phyloP scores from a whole-genome alignment of 1,140 invertebrate species.

The Tyrophagus putrescentiae region DNA sequence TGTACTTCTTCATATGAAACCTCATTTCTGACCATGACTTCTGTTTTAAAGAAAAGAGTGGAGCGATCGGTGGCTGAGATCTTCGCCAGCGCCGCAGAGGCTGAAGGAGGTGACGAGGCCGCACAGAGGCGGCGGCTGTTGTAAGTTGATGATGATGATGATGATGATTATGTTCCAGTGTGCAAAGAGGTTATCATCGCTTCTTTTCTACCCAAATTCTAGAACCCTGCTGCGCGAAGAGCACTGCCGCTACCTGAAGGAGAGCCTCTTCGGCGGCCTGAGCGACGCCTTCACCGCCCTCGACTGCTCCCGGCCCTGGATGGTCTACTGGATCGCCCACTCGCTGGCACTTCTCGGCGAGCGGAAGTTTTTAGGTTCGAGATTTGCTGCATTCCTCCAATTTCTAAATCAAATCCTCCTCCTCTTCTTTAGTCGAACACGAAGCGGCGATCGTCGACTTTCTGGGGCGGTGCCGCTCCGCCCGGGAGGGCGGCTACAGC shows the following conservation, averaged over 20 bases:
- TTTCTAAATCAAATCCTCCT: conserved; percentile 1
- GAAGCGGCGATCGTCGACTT: conserved; percentile 34
- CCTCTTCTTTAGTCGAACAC: conserved; percentile 10
- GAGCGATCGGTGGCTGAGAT: conserved; percentile 30
- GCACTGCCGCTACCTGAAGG: conserved; percentile 52
- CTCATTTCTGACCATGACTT: neutral
- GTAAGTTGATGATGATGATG: conserved; percentile 38
- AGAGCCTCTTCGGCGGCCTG: conserved; percentile 40
- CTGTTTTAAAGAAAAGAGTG: conserved; percentile 13
- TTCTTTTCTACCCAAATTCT: neutral
- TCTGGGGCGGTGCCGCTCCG: conserved; percentile 53
- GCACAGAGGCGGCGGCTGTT: conserved; percentile 41
- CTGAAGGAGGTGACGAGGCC: conserved; percentile 48
- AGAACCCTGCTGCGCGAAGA: conserved; percentile 41
- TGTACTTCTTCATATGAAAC: neutral
- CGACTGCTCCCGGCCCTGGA: conserved; percentile 85
- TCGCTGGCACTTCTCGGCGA: conserved; percentile 57
- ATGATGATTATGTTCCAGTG: conserved; percentile 22
- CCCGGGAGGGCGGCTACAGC: conserved; percentile 75
- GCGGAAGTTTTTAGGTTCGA: conserved; percentile 1
- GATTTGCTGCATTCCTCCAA: no score
- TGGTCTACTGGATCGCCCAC: conserved; percentile 89
- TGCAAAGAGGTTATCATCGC: conserved; percentile 7
- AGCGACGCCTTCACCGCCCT: conserved; percentile 35
- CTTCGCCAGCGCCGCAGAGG: conserved; percentile 49